Base-by-base conservation (phyloP, 2,113 vertebrate species). In the Corythoichthys intestinalis region DNA sequence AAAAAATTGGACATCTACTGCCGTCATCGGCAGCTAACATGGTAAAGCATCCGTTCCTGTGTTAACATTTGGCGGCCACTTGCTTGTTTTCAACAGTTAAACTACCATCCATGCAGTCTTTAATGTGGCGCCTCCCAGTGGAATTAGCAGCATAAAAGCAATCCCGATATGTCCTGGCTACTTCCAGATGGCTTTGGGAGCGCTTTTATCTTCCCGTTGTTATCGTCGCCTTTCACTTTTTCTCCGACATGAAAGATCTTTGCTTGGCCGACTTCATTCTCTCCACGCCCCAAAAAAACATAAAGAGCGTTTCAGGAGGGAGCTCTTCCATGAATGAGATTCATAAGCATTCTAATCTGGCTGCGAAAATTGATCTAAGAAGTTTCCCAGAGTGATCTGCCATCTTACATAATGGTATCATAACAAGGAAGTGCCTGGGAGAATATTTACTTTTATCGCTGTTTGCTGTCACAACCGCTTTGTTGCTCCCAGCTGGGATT, bases 341-440 rank as follows among this genome's bases (percentile, higher is more conserved):
- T 92, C 90, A 90, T 90, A 86, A 58, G 91, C 90, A 87, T 89
- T 90, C 89, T 92, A 92, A 93, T 93, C 91, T 92, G 88, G 76
- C 88, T 83, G 87, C 90, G 88, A 92, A 58, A 92, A 92, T 91
- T 89, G 87, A 92, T 92, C 92, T 90, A 84, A 91, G 83, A 92
- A 90, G 79, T 91, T 93, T 91, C 89, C 90, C 91, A 91, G 85
- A 91, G 90, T 89, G 80, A 85, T 89, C 78, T 78, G 83, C 85
- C 81, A 80, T 87, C 89, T 92, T 90, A 90, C 87, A 90, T 90
- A 92, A 92, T 79, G 83, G 83, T 87, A 89, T 86, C 81, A 85
- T 46, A 66, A 54, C 38, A 88, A 87, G 86, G 82, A 79, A 6
- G 58, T 48, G 87, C 89, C 83, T 80, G 72, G 65, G 82, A 91